Conservation (phyloP, 1,140 invertebrate genomes). For the Drosophila takahashii region DNA sequence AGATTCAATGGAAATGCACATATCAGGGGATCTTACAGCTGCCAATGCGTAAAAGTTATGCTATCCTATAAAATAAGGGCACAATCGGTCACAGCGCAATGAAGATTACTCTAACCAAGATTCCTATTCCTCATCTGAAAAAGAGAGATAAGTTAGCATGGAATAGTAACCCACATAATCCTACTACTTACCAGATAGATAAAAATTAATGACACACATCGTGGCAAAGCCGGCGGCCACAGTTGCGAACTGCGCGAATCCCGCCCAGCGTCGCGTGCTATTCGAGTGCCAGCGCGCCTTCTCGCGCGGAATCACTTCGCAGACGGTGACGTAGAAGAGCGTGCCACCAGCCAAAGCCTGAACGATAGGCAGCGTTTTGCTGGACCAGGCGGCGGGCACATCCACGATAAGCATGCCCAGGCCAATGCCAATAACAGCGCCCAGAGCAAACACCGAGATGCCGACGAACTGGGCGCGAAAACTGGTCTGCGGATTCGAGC, state of each 20-base stretch:
- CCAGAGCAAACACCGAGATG: conserved; percentile 88
- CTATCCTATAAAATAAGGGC: conserved; percentile 4
- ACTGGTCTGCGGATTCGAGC: conserved; percentile 85
- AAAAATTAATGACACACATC: conserved; percentile 87
- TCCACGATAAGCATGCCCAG: conserved; percentile 87
- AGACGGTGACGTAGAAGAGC: conserved; percentile 95
- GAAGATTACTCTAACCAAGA: not conserved
- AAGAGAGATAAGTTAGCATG: not conserved
- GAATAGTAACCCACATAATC: not conserved
- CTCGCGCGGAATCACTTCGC: conserved; percentile 94
- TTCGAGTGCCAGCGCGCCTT: conserved; percentile 88
- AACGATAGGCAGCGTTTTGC: conserved; percentile 86
- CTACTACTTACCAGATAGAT: conserved; percentile 82
- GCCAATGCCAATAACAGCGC: conserved; percentile 89
- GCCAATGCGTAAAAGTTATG: conserved; percentile 17
- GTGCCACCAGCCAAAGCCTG: conserved; percentile 95
- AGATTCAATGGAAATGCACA: conserved; percentile 12
- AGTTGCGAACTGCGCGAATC: conserved; percentile 87
- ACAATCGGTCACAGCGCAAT: conserved; percentile 34
- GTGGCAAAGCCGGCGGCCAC: conserved; percentile 87
- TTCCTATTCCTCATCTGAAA: conserved; percentile 50
- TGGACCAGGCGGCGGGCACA: conserved; percentile 84
- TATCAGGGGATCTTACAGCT: conserved; percentile 6
- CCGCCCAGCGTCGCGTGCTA: conserved; percentile 85
- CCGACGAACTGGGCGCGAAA: conserved; percentile 86